Evolutionary conservation across 2,113 vertebrate species (phyloP).

Genomic region (Dipodomys stephensi): DNA sequence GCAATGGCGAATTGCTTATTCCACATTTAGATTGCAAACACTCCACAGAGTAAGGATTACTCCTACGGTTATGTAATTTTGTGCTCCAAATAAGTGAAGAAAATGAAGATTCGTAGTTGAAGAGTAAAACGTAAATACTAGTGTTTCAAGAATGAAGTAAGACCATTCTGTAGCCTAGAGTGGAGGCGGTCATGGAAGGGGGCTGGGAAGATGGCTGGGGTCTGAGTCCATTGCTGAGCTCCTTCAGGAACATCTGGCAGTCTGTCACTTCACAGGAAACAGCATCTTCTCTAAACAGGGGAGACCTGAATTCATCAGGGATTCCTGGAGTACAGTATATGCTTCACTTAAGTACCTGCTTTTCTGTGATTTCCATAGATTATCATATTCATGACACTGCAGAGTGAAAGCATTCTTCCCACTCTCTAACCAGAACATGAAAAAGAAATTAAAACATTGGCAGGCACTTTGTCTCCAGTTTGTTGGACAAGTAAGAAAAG

Average conservation of each 20-base stretch:
- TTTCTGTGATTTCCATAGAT: slow-evolving; percentile 92
- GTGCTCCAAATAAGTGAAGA: slow-evolving; percentile 76
- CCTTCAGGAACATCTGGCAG: slow-evolving; percentile 89
- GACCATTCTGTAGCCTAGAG: slow-evolving; percentile 79
- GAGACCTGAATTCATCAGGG: slow-evolving; percentile 89
- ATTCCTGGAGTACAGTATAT: slow-evolving; percentile 89
- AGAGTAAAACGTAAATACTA: slow-evolving; percentile 57
- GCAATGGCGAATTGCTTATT: slow-evolving; percentile 24
- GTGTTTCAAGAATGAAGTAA: slow-evolving; percentile 79
- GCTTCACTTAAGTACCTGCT: slow-evolving; percentile 92
- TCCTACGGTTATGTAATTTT: slow-evolving; percentile 37
- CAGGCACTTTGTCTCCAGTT: slow-evolving; percentile 92
- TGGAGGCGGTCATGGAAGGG: slow-evolving; percentile 73
- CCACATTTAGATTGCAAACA: neutral
- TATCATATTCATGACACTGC: slow-evolving; percentile 94
- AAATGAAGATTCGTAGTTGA: slow-evolving; percentile 82
- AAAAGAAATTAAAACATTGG: slow-evolving; percentile 90
- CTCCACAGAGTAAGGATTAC: neutral
- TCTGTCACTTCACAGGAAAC: slow-evolving; percentile 89
- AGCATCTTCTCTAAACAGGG: slow-evolving; percentile 89
- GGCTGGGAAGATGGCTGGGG: slow-evolving; percentile 77
- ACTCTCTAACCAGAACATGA: slow-evolving; percentile 88
- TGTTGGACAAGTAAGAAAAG: slow-evolving; percentile 88
- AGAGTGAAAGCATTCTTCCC: slow-evolving; percentile 90
- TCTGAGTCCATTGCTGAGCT: slow-evolving; percentile 82